Evolutionary conservation across 35 echinoderm and acorn worm genomes (phyloP).

Genomic region (Apostichopus japonicus): DNA sequence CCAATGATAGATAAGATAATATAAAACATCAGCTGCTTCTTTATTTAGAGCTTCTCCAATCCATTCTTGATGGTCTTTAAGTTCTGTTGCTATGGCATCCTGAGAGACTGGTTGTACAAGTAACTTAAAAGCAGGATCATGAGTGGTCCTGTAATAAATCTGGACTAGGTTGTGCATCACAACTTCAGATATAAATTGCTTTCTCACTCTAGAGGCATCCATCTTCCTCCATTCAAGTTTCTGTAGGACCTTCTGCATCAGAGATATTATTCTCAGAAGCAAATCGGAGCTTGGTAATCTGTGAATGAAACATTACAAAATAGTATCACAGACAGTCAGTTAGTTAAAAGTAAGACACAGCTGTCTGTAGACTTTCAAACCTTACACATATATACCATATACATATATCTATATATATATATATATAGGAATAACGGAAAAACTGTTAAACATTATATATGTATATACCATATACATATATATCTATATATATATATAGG

Average conservation of each 20-base stretch:
- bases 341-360: not conserved
- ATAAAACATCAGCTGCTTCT: conserved; percentile 4
- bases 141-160: not conserved
- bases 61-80: not conserved
- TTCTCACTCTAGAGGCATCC: not conserved
- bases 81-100: not conserved
- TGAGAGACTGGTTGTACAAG: not conserved
- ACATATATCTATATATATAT: too few relatives aligned
- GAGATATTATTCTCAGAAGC: not conserved
- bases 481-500: too few relatives aligned
- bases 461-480: too few relatives aligned
- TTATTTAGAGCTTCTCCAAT: not conserved
- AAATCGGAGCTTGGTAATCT: conserved; percentile 7
- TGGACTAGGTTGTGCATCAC: not conserved
- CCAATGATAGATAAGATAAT: conserved; percentile 49
- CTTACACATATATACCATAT: too few relatives aligned
- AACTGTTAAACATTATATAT: too few relatives aligned
- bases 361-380: not conserved
- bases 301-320: not conserved
- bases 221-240: not conserved
- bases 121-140: not conserved
- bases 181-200: not conserved
- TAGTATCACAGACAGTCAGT: too few relatives aligned
- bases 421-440: too few relatives aligned
- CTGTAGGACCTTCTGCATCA: not conserved